Conservation (phyloP, 2,888 invertebrate genomes). For the Orthonychiurus folsomi region DNA sequence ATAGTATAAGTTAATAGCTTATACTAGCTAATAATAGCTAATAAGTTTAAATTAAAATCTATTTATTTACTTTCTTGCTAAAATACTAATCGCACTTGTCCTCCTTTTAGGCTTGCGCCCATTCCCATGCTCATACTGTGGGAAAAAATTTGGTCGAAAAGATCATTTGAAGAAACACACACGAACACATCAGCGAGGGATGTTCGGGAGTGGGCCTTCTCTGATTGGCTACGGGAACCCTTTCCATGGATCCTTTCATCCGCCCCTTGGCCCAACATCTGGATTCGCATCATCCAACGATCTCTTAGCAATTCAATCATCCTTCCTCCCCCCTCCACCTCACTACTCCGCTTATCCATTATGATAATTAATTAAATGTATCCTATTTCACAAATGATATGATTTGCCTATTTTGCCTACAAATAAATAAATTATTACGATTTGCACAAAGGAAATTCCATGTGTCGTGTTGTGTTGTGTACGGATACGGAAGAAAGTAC, state of each 20-base stretch:
- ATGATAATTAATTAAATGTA: not conserved
- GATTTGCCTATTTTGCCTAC: not conserved
- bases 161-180: conserved; percentile 92
- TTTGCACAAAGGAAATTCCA: not conserved
- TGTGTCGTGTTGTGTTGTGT: not conserved
- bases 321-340: not conserved
- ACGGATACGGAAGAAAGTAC: not conserved
- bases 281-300: conserved; percentile 22
- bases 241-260: conserved; percentile 39
- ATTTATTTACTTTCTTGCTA: not conserved
- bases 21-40: not conserved
- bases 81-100: not conserved
- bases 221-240: conserved; percentile 39
- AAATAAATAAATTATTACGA: not conserved
- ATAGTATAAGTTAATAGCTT: too few relatives aligned
- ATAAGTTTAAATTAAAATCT: not conserved
- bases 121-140: conserved; percentile 76
- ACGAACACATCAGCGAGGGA: conserved; percentile 58
- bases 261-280: conserved; percentile 32
- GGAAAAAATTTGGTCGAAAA: conserved; percentile 84
- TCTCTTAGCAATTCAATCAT: conserved; percentile 14
- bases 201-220: conserved; percentile 26
- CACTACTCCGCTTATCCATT: not conserved
- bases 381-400: not conserved
- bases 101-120: conserved; percentile 56